Conservation (phyloP, 2,888 invertebrate species). For the Drosophila fulvimacula region DNA sequence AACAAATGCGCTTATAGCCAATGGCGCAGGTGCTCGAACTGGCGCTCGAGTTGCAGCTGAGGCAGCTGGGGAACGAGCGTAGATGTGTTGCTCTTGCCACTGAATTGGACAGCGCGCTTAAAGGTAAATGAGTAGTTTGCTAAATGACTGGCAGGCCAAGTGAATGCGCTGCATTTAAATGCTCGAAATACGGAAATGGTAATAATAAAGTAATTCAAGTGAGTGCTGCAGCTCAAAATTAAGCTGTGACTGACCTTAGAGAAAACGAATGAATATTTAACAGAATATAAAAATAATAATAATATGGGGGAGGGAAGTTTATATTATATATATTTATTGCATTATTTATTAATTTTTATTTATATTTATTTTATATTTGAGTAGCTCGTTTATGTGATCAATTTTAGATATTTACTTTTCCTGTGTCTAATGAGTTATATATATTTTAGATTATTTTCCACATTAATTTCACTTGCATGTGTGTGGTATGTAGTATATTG, state of each 20-base stretch:
- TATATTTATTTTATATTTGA: not conserved
- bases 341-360: too few species aligned
- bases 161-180: slow-evolving; percentile 40
- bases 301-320: not conserved
- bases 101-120: slow-evolving; percentile 66
- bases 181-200: slow-evolving; percentile 6
- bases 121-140: slow-evolving; percentile 61
- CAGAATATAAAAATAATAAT: not conserved
- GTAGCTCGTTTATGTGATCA: not conserved
- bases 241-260: not conserved
- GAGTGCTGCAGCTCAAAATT: not conserved
- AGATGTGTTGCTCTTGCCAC: slow-evolving; percentile 35
- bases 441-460: too few species aligned
- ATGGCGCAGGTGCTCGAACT: slow-evolving; percentile 44
- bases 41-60: not conserved
- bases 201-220: slow-evolving; percentile 12
- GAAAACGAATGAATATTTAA: not conserved
- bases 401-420: too few species aligned
- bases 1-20: slow-evolving; percentile 60
- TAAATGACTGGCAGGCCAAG: slow-evolving; percentile 41
- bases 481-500: too few species aligned
- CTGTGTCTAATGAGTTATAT: too few species aligned
- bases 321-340: too few species aligned
- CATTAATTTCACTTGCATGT: too few species aligned
- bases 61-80: slow-evolving; percentile 5